phyloP scores from a whole-genome alignment of 2,797 vertebrate species.

The Sus cebifrons region DNA sequence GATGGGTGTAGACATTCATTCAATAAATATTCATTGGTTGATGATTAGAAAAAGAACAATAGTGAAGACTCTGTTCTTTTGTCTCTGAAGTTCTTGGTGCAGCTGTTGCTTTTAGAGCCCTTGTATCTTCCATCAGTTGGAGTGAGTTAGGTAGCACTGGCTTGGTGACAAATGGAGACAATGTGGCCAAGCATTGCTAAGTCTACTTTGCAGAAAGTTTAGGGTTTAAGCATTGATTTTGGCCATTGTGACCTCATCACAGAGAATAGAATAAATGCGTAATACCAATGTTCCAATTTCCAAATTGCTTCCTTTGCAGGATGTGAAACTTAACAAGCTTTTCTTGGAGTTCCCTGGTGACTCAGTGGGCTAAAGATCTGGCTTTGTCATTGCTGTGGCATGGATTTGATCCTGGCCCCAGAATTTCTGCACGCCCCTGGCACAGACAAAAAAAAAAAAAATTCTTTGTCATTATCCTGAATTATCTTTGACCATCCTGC shows the following conservation, averaged over 20 bases:
- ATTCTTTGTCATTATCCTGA: neutral
- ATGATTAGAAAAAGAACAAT: neutral
- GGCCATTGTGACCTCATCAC: neutral
- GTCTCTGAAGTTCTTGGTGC: neutral
- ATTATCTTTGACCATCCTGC: neutral
- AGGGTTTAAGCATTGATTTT: neutral
- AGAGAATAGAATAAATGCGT: neutral
- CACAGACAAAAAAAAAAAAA: too few relatives aligned
- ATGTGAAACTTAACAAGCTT: neutral
- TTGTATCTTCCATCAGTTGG: neutral
- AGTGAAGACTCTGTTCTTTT: neutral
- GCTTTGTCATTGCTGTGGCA: too few relatives aligned
- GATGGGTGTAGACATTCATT: neutral
- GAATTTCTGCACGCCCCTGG: too few relatives aligned
- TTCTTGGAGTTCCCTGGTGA: neutral
- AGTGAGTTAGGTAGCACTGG: neutral
- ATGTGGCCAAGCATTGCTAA: neutral
- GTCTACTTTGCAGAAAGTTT: neutral
- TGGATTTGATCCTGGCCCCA: too few relatives aligned
- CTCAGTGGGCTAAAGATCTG: too few relatives aligned
- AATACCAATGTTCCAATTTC: neutral
- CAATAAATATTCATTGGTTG: neutral
- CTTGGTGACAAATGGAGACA: neutral
- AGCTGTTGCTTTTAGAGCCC: neutral
- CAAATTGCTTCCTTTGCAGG: conserved; percentile 9